Evolutionary conservation across 1,140 invertebrate species (phyloP).

Genomic region (Drosophila guanche): DNA sequence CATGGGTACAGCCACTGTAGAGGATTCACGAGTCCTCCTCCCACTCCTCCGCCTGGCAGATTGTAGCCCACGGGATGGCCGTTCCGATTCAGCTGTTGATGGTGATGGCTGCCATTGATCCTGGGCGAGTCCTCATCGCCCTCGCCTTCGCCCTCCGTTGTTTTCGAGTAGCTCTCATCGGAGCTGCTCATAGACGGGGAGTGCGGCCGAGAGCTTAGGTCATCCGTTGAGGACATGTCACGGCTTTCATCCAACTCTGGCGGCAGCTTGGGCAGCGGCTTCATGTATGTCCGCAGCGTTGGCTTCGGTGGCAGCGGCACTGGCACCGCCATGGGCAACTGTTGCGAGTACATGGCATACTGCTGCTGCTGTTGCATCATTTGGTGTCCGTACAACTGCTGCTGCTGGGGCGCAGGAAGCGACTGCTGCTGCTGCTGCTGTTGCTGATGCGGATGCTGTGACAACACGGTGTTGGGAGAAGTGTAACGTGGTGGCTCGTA

Average conservation of each 20-base stretch:
- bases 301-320: conserved; percentile 58
- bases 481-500: conserved; percentile 84
- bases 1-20: conserved; percentile 87
- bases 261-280: conserved; percentile 86
- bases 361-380: conserved; percentile 85
- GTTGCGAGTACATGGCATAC: conserved; percentile 82
- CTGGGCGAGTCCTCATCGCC: conserved; percentile 79
- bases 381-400: conserved; percentile 13
- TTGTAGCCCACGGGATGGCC: conserved; percentile 24
- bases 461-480: conserved; percentile 84
- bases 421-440: conserved; percentile 49
- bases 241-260: conserved; percentile 79
- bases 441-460: conserved; percentile 83
- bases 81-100: conserved; percentile 40
- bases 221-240: conserved; percentile 89
- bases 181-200: conserved; percentile 91
- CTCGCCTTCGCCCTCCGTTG: conserved; percentile 85
- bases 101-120: conserved; percentile 56
- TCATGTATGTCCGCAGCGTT: conserved; percentile 78
- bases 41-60: conserved; percentile 14
- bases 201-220: conserved; percentile 90
- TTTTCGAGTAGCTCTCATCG: conserved; percentile 91
- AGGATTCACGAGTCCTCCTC: conserved; percentile 59
- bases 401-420: conserved; percentile 50
- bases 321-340: conserved; percentile 66